Conservation (phyloP, 2,113 vertebrate species). For the Strix uralensis region DNA sequence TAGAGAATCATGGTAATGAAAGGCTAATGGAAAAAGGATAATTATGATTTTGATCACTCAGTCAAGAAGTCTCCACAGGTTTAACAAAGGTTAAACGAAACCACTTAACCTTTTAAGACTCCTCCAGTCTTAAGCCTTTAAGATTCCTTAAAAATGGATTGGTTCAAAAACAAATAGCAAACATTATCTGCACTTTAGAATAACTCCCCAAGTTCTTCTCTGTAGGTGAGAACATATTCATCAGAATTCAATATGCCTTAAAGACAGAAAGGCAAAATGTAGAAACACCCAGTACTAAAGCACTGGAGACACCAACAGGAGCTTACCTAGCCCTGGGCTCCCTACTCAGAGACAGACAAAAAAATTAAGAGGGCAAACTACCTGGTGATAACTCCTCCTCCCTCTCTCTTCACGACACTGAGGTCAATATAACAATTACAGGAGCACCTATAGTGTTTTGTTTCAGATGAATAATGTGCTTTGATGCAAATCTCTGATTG, state of each 20-base stretch:
- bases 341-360: neutral
- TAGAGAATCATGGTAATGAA: neutral
- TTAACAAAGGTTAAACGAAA: neutral
- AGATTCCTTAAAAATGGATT: neutral
- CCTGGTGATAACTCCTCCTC: neutral
- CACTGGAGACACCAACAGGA: neutral
- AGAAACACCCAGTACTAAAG: neutral
- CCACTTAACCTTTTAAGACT: neutral
- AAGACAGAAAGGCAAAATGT: neutral
- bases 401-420: neutral
- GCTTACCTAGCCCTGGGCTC: neutral
- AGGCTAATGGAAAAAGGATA: neutral
- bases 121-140: neutral
- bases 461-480: neutral
- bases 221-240: accelerated
- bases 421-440: neutral
- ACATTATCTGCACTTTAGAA: neutral
- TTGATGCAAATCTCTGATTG: neutral
- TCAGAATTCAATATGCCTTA: neutral
- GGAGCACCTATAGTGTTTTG: neutral
- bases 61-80: neutral
- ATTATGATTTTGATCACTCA: neutral
- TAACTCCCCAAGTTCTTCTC: neutral
- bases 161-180: neutral
- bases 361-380: neutral